A percentile compares a stretch with the other conserved stretches of the same genome.
Conservation (phyloP, 1,140 invertebrate species). For the Mamestra configurata region DNA sequence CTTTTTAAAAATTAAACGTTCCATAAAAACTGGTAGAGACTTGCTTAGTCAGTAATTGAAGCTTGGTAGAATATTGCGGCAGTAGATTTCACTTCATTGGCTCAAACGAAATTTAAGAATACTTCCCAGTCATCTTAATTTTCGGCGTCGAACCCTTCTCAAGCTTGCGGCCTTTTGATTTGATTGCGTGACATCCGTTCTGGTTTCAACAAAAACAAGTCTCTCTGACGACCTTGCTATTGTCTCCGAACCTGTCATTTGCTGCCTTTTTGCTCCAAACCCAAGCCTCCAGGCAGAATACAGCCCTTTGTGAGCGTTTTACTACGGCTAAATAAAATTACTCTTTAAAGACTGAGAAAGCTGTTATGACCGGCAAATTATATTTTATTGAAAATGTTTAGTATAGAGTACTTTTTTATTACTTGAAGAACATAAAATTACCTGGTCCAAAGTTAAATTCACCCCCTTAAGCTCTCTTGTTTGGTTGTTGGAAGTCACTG, state of each 20-base stretch:
- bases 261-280: conserved; percentile 56
- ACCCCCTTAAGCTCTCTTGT: too few relatives aligned
- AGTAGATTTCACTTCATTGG: neutral
- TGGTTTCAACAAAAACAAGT: conserved; percentile 59
- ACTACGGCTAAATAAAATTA: conserved; percentile 36
- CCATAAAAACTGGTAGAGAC: neutral
- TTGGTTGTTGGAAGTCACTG: neutral
- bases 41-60: neutral
- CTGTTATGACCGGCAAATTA: neutral
- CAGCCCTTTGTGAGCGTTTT: conserved; percentile 46
- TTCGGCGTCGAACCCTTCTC: neutral
- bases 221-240: conserved; percentile 68
- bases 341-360: neutral
- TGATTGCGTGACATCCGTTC: conserved; percentile 65
- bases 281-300: conserved; percentile 45
- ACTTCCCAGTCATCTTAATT: conserved; percentile 1
- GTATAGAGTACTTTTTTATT: neutral
- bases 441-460: neutral
- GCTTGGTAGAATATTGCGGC: neutral
- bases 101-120: neutral
- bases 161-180: conserved; percentile 8
- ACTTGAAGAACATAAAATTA: neutral
- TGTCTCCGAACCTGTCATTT: conserved; percentile 65
- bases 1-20: neutral
- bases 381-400: neutral